Evolutionary conservation across 2,113 vertebrate genomes (phyloP), one percentile per base, ranked within the genome.

Genomic region (Mesitornis unicolor): DNA sequence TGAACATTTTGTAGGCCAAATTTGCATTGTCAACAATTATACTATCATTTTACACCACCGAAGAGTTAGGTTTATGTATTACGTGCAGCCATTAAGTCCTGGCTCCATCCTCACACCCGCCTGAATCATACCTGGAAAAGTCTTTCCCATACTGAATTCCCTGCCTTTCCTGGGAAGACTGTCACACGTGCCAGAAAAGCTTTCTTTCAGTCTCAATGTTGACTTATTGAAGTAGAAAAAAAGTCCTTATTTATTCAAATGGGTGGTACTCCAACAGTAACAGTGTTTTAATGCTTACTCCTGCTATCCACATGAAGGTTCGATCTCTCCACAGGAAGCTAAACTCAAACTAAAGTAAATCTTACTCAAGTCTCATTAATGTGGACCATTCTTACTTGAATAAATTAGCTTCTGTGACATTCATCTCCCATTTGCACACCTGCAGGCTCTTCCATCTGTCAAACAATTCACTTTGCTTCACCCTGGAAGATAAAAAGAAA

Each of bases 391-490:
- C 98, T 98, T 98, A 99, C 99, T 99, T 99, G 98, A 99, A 99
- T 93, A 98, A 98, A 94, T 98, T 99, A 70, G 98, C 98, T 97
- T 99, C 99, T 10, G 98, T 98, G 93, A 99, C 98, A 97, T 99
- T 99, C 98, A 99, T 98, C 65, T 98, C 98, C 99, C 99, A 99
- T 82, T 98, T 98, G 98, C 99, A 99, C 95, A 99, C 98, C 98
- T 99, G 99, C 68, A 99, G 98, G 95, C 98, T 99, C 91, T 98
- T 98, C 99, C 99, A 99, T 82, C 99, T 98, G 93, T 99, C 99
- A 96, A 99, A 99, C 95, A 99, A 97, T 64, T 99, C 99, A 1
- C 99, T 99, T 78, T 99, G 99, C 97, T 99, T 99, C 93, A 99
- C 99, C 99, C 99, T 99, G 70, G 89, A 95, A 68, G 3, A 60